phyloP scores from a whole-genome alignment of 2,888 invertebrate species.

The Drymonia ruficornis region DNA sequence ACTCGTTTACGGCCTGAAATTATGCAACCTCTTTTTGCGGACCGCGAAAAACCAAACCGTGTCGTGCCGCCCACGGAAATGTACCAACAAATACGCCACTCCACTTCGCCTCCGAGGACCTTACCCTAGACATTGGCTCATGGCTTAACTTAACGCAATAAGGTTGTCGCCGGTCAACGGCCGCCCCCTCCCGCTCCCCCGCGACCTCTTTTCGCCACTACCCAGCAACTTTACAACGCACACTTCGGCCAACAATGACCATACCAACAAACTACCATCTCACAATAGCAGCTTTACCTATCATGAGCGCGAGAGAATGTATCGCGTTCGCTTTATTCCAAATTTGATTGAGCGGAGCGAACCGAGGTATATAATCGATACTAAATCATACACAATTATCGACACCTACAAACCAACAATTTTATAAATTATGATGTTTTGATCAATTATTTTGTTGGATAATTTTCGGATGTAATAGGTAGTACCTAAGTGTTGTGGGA shows the following conservation, averaged over 20 bases:
- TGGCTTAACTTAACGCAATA: slow-evolving; percentile 54
- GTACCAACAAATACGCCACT: slow-evolving; percentile 55
- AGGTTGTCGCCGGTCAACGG: slow-evolving; percentile 78
- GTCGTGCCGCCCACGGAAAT: slow-evolving; percentile 62
- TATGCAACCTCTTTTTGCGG: slow-evolving; percentile 61
- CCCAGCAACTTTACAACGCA: slow-evolving; percentile 60
- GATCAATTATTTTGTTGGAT: slow-evolving; percentile 2
- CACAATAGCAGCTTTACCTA: slow-evolving; percentile 51
- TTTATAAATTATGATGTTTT: slow-evolving; percentile 8
- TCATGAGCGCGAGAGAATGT: slow-evolving; percentile 46
- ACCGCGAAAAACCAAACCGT: slow-evolving; percentile 54
- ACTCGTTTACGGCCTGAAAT: slow-evolving; percentile 40
- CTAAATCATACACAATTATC: slow-evolving; percentile 29
- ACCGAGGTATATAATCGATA: slow-evolving; percentile 27
- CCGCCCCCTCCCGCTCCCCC: slow-evolving; percentile 64
- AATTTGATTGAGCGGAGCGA: slow-evolving; percentile 38
- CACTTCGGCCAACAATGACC: slow-evolving; percentile 46
- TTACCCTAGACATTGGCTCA: slow-evolving; percentile 79
- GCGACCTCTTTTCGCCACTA: slow-evolving; percentile 71
- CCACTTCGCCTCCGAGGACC: slow-evolving; percentile 69
- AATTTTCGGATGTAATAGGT: not conserved
- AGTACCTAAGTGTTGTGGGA: too few species aligned
- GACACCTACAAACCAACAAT: slow-evolving; percentile 14
- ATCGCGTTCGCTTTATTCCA: slow-evolving; percentile 40
- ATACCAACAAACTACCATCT: slow-evolving; percentile 44